Percentiles rank a stretch among this genome's conserved stretches.
Conservation (phyloP, 2,888 invertebrate genomes). For the Carabus problematicus region DNA sequence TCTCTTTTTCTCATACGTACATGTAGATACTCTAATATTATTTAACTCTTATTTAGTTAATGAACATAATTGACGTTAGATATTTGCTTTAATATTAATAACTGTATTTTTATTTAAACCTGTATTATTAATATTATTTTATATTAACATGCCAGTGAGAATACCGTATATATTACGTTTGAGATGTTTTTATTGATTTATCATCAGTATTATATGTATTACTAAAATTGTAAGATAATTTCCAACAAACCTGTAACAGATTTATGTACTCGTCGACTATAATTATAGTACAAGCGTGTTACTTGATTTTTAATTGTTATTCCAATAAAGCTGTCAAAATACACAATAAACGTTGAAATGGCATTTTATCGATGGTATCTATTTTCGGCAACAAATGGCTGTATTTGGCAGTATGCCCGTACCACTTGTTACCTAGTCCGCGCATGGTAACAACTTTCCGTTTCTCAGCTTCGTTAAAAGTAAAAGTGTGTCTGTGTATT, state of each 20-base stretch:
- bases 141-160: neutral
- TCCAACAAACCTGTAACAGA: too few species aligned
- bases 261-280: too few species aligned
- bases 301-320: slow-evolving; percentile 8
- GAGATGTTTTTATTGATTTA: neutral
- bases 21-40: slow-evolving; percentile 12
- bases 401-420: slow-evolving; percentile 26
- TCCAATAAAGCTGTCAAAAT: too few species aligned
- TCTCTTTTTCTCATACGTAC: slow-evolving; percentile 18
- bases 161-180: neutral
- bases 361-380: too few species aligned
- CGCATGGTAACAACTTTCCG: slow-evolving; percentile 23
- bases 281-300: neutral
- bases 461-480: slow-evolving; percentile 18
- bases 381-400: neutral
- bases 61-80: neutral
- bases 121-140: slow-evolving; percentile 10
- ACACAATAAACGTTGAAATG: too few species aligned
- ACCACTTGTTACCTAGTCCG: slow-evolving; percentile 13
- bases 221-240: too few species aligned
- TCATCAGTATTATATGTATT: too few species aligned
- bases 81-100: slow-evolving; percentile 6
- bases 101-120: slow-evolving; percentile 10
- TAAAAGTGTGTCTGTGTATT: slow-evolving; percentile 20
- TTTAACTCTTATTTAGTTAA: neutral